Evolutionary conservation across 2,113 vertebrate genomes (phyloP), one percentile per base, ranked within the genome.

Genomic region (Stercorarius parasiticus): DNA sequence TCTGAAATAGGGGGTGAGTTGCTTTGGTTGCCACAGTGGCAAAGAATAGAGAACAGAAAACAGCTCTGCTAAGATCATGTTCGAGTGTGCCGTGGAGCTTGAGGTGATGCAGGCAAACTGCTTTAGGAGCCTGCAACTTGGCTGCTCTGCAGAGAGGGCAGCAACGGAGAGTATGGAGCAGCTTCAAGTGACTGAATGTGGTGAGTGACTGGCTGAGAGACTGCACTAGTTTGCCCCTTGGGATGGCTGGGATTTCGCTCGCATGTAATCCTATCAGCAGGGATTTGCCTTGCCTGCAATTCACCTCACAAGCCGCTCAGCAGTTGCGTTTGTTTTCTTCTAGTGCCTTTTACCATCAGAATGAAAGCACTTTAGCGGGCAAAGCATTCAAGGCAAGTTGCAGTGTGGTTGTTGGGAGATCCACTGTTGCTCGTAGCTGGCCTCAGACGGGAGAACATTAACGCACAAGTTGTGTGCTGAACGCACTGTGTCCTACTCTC

Each of bases 321-420:
- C 77, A 13, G 7, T 52, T 25, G n/a, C 1, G 0, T 30, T 84
- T 74, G 80, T 84, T 94, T 95, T 85, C 92, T 77, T 89, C 65
- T 81, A 67, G 96, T 97, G 96, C 96, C 96, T 97, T 97, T 78
- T 88, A 52, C 67, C 56, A 34, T 38, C 45, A 45, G 40, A 43
- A 79, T 1, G 61, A 34, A 90, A 93, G 81, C 80, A 52, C 89
- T 62, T 87, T 17, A 86, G 42, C 62, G 27, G 80, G 82, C 43
- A 16, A 5, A 71, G 29, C 1, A 0, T 5, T 43, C 3, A 4
- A 2, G 9, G 13, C 6, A 3, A 58, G 53, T 15, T 21, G 42
- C 32, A 5, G 30, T 2, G 21, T 9, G 26, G 49, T 12, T 23
- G 16, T 38, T 13, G 3, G 6, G 32, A 8, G 50, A 53, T 49